phyloP scores from a whole-genome alignment of 1,140 invertebrate species.

The Cataglyphis hispanica region DNA sequence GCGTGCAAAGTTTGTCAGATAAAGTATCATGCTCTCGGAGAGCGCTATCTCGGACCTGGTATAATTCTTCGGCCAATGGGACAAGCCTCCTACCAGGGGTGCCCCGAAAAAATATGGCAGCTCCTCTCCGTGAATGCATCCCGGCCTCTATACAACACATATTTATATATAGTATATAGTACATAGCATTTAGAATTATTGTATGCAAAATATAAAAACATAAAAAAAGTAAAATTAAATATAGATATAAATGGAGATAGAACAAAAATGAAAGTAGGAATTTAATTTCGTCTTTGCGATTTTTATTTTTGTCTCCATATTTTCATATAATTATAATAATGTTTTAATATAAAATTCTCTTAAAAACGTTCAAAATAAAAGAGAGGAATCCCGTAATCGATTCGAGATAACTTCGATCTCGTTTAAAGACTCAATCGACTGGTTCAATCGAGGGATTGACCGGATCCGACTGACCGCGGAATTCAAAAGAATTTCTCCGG shows the following conservation, averaged over 20 bases:
- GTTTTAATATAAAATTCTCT: neutral
- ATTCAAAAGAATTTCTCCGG: conserved; percentile 35
- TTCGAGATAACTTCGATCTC: neutral
- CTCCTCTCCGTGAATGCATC: conserved; percentile 97
- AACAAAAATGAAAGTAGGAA: neutral
- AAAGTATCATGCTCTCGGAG: conserved; percentile 97
- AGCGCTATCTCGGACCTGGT: conserved; percentile 95
- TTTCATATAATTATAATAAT: neutral
- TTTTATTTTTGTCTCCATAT: neutral
- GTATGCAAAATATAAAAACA: neutral
- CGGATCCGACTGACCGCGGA: conserved; percentile 16
- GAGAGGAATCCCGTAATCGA: neutral
- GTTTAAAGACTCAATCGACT: conserved; percentile 14
- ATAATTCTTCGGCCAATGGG: conserved; percentile 95
- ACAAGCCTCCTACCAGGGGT: conserved; percentile 92
- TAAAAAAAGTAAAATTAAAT: neutral
- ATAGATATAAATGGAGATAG: neutral
- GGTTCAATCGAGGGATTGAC: neutral
- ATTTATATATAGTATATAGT: too few relatives aligned
- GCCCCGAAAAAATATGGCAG: conserved; percentile 96
- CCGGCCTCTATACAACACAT: conserved; percentile 90
- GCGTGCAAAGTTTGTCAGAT: conserved; percentile 98
- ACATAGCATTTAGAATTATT: neutral
- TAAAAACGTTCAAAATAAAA: too few relatives aligned
- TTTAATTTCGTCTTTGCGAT: neutral